Evolutionary conservation across 2,797 vertebrate genomes (phyloP), one percentile per base, ranked within the genome.

Genomic region (Kryptopterus vitreolus): DNA sequence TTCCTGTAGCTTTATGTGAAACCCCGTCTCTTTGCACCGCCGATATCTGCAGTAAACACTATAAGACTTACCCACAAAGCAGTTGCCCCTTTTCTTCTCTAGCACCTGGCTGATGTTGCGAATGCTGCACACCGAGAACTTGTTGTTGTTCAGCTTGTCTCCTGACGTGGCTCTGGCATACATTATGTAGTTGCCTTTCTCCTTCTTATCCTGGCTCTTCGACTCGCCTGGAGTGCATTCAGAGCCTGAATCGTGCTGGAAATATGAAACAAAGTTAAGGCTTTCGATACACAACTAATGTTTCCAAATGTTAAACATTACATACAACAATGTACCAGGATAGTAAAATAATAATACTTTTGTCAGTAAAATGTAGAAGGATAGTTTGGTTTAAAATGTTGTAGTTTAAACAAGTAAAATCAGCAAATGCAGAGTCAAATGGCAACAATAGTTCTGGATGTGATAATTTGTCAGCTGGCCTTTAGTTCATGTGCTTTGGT

Each of bases 151-250:
- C 46, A 96, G 96, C 85, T 98, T 99, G 92, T 99, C 98, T 73
- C 98, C 98, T 1, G 98, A 99, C 0, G 98, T 99, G 76, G 98
- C 98, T 91, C 98, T 93, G 43, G 98, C 98, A 87, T 99, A 99
- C 98, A 99, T 99, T 86, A 99, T 99, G 57, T 95, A 99, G 92
- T 99, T 99, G 87, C 98, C 98, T 84, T 96, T 97, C 90, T 99
- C 98, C 89, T 99, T 99, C 89, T 96, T 96, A 85, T 96, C 96
- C 89, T 95, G 93, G 90, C 95, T 96, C 88, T 96, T 98, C 58
- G 98, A 98, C 86, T 99, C 97, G 82, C 98, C 98, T 2, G 98
- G 98, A 70, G 98, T 99, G 86, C 98, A 99, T 87, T 98, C 97
- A 66, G 95, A 95, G 84, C 98, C 98, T 76, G 98, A 99, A 91